Conservation (phyloP, 2,113 vertebrate genomes). For the Apaloderma vittatum region DNA sequence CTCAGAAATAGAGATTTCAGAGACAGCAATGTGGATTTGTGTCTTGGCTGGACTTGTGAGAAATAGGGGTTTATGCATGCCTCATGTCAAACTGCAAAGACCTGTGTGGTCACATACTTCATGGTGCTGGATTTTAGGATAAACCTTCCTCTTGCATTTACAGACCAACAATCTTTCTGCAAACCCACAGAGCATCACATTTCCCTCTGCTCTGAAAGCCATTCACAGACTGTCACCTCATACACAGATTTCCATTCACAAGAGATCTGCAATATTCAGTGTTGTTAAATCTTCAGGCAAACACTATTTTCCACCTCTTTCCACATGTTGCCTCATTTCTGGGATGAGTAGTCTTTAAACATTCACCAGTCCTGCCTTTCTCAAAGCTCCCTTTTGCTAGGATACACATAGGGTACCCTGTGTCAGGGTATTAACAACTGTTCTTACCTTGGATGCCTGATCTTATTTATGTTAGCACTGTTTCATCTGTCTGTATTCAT, state of each 20-base stretch:
- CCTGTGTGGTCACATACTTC: neutral
- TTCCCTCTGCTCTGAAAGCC: neutral
- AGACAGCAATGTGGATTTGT: neutral
- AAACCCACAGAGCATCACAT: neutral
- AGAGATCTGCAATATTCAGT: neutral
- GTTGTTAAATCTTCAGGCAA: neutral
- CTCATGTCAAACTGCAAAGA: neutral
- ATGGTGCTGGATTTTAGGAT: neutral
- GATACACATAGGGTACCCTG: neutral
- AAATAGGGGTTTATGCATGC: neutral
- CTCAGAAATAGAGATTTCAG: neutral
- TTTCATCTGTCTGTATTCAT: neutral
- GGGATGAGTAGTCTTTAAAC: neutral
- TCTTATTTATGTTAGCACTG: neutral
- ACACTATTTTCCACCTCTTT: neutral
- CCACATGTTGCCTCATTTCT: neutral
- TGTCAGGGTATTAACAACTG: neutral
- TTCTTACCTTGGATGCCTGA: neutral
- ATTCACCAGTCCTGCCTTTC: neutral
- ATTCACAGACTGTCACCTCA: neutral
- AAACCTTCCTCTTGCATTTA: neutral
- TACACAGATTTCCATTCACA: neutral
- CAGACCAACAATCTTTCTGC: neutral
- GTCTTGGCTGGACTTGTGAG: neutral
- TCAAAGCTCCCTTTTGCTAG: neutral